Evolutionary conservation across 1,140 invertebrate genomes (phyloP).

Genomic region (Radopholus similis): DNA sequence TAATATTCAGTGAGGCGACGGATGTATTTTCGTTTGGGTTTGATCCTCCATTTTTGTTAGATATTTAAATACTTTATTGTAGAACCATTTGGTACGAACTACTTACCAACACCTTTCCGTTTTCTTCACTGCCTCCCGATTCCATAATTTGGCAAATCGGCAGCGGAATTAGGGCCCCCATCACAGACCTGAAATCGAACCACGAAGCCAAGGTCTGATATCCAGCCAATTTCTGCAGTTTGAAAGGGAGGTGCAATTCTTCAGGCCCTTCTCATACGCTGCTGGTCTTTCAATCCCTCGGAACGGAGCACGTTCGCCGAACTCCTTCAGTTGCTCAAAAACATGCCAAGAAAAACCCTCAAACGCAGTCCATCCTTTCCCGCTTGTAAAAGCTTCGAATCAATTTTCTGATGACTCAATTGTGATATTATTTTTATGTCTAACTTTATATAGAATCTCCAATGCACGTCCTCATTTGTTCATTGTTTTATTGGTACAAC

Average conservation of each 20-base stretch:
- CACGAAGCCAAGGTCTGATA: slow-evolving; percentile 86
- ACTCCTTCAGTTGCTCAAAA: slow-evolving; percentile 78
- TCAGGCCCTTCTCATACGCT: slow-evolving; percentile 89
- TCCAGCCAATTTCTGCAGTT: not conserved
- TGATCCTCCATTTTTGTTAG: slow-evolving; percentile 47
- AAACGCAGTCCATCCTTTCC: slow-evolving; percentile 81
- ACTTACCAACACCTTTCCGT: slow-evolving; percentile 90
- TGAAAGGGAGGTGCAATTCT: not conserved
- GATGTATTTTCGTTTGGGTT: slow-evolving; percentile 98
- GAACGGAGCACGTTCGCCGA: slow-evolving; percentile 84
- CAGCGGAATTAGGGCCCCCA: slow-evolving; percentile 87
- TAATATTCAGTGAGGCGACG: slow-evolving; percentile 83
- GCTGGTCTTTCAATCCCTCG: slow-evolving; percentile 80
- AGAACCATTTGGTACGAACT: slow-evolving; percentile 98
- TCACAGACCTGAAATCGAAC: slow-evolving; percentile 86
- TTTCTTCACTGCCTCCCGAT: slow-evolving; percentile 84
- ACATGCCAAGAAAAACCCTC: slow-evolving; percentile 80
- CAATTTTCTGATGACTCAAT: slow-evolving; percentile 33
- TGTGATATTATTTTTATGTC: slow-evolving; percentile 15
- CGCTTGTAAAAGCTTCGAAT: slow-evolving; percentile 45
- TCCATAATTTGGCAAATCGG: slow-evolving; percentile 96
- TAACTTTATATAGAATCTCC: not conserved
- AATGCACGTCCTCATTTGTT: not conserved
- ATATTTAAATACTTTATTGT: slow-evolving; percentile 46
- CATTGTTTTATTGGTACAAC: not conserved